Percentiles rank a stretch among this genome's conserved stretches.
These are phyloP conservation scores for Chymomyza amoena DNA, from an alignment of 2,888 invertebrate genomes.

Conservation along the genomic window DNA sequence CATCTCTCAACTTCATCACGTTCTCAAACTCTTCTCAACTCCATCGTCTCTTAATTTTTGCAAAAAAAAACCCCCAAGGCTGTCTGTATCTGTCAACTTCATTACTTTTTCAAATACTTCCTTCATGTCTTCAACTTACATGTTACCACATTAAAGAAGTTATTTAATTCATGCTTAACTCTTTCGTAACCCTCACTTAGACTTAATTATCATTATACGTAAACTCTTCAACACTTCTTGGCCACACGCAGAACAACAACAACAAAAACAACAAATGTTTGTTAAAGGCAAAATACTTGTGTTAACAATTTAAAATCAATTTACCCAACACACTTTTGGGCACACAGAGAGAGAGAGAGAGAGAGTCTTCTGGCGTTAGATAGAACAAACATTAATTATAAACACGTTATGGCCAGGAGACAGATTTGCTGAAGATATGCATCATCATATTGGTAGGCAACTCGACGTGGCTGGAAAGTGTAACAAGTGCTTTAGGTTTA, in stretches of 20 bases:
- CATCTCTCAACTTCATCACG: neutral
- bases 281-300: conserved; percentile 25
- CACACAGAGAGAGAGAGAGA: too few relatives aligned
- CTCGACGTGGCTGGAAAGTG: conserved; percentile 42
- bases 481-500: conserved; percentile 52
- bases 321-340: conserved; percentile 47
- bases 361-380: conserved; percentile 1
- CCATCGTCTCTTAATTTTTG: too few relatives aligned
- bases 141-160: neutral
- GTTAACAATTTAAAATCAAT: conserved; percentile 71
- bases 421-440: conserved; percentile 1
- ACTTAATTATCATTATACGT: neutral
- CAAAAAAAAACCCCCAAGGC: too few relatives aligned
- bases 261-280: neutral
- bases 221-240: neutral
- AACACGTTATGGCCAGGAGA: conserved; percentile 29
- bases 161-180: neutral
- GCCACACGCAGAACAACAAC: neutral
- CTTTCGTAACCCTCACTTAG: neutral
- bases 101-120: neutral
- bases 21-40: neutral
- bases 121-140: neutral
- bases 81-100: neutral
- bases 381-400: conserved; percentile 38
- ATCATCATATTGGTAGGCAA: conserved; percentile 23